phyloP scores from a whole-genome alignment of 2,113 vertebrate genomes.

The Anoplopoma fimbria region DNA sequence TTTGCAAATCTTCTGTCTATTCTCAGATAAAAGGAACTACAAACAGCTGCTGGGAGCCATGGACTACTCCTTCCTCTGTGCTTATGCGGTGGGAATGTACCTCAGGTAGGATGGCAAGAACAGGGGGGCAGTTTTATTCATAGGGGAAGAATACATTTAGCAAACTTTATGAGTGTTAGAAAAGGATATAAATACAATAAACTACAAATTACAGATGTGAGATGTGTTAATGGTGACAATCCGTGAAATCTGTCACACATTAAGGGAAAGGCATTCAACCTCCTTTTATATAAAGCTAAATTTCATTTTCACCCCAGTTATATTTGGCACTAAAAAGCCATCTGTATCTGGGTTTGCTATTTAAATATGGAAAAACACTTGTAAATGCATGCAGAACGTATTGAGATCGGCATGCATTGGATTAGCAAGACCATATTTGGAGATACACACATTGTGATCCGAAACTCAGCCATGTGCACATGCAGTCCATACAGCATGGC shows the following conservation, averaged over 20 bases:
- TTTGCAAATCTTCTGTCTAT: background rate
- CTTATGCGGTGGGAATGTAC: constrained; percentile 96
- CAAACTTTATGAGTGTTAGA: background rate
- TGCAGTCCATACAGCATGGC: background rate
- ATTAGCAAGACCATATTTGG: background rate
- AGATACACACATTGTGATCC: background rate
- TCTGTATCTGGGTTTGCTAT: background rate
- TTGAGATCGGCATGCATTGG: background rate
- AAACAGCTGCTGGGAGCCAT: constrained; percentile 91
- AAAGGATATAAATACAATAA: background rate
- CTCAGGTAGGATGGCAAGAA: constrained; percentile 86
- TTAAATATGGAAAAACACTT: background rate
- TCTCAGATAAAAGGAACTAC: constrained; percentile 91
- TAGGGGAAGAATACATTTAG: background rate
- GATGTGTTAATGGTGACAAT: background rate
- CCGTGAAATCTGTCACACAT: background rate
- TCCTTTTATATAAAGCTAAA: background rate
- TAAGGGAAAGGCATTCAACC: background rate
- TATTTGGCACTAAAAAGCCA: background rate
- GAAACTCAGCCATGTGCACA: background rate
- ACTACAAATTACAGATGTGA: background rate
- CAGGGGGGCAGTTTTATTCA: background rate
- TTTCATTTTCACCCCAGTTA: background rate
- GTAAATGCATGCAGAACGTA: background rate
- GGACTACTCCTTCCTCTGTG: constrained; percentile 95